Evolutionary conservation across 2,888 invertebrate genomes (phyloP), one percentile per base, ranked within the genome.

Genomic region (Rhaphigaster nebulosa): DNA sequence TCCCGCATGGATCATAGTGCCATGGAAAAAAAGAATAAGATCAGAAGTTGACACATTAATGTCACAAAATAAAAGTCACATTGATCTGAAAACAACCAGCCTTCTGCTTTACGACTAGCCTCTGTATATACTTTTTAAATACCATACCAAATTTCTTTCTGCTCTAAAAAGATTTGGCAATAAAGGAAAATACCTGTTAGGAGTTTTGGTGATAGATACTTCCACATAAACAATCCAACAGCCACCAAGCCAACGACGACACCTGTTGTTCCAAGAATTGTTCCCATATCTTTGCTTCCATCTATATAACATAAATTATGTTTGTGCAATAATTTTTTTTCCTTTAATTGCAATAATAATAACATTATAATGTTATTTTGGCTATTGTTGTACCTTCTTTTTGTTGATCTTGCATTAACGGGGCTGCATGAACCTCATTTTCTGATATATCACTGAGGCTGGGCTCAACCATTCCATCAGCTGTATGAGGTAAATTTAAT

Each of bases 221-320:
- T 92, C 92, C 92, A 92, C 29, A 92, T 91, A 20, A 91, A 90
- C 38, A 92, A 91, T 50, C 92, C 92, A 5, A 92, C 90, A 10
- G 90, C 92, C 0, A 92, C 92, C 38, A 92, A 91, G n/a, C 92
- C 92, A 3, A 92, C 92, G 15, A 92, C 92, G 8, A 92, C 91
- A n/a, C 92, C 91, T 10, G 92, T 91, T 41, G 92, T 91, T 92
- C 92, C 92, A 56, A 93, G 88, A 23, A 92, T 92, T n/a, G 92
- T 76, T 18, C 92, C 92, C 5, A 92, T 92, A 88, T 92, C 92
- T 20, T 56, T 90, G 15, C 92, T 91, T 87, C 92, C 92, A 38
- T 91, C 92, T 92, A 91, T 65, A 89, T 89, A 89, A 84, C 90
- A 38, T 88, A 87, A 45, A 52, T 60, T 41, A 54, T 26, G n/a